phyloP scores from a whole-genome alignment of 2,888 invertebrate species.

The Octonoba sinensis region DNA sequence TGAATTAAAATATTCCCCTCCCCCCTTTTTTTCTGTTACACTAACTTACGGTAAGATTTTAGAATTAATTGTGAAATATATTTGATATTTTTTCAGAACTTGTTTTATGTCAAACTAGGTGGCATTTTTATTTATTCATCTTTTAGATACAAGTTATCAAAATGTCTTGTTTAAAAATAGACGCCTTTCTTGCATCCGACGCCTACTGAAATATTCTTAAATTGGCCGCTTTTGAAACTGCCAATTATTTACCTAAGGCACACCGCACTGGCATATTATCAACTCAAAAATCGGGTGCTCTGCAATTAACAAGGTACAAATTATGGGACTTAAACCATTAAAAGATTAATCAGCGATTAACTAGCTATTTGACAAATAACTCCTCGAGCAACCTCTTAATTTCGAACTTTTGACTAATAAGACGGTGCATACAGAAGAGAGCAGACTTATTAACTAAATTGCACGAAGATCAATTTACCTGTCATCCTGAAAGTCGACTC shows the following conservation, averaged over 20 bases:
- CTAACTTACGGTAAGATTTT: too few species aligned
- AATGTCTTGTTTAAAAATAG: conserved; percentile 5
- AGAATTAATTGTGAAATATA: too few species aligned
- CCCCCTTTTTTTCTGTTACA: too few species aligned
- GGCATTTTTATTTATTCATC: too few species aligned
- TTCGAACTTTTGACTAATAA: conserved; percentile 60
- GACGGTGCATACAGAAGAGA: conserved; percentile 40
- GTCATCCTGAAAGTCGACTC: conserved; percentile 52
- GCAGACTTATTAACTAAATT: conserved; percentile 61
- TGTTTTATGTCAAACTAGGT: too few species aligned
- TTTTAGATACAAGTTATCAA: too few species aligned
- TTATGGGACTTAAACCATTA: conserved; percentile 63
- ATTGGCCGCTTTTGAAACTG: conserved; percentile 28
- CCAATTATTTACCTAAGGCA: conserved; percentile 63
- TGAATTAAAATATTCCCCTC: too few species aligned
- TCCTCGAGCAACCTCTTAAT: conserved; percentile 53
- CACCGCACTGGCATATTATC: conserved; percentile 54
- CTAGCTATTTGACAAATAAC: conserved; percentile 63
- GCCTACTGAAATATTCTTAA: conserved; percentile 35
- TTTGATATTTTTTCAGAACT: too few species aligned
- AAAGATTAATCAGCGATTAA: conserved; percentile 64
- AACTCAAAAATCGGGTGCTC: conserved; percentile 52
- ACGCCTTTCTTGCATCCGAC: conserved; percentile 22
- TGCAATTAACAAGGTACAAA: conserved; percentile 56
- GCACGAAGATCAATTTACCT: conserved; percentile 56